Conservation (phyloP, 1,140 invertebrate genomes). For the Diachasma alloeum region DNA sequence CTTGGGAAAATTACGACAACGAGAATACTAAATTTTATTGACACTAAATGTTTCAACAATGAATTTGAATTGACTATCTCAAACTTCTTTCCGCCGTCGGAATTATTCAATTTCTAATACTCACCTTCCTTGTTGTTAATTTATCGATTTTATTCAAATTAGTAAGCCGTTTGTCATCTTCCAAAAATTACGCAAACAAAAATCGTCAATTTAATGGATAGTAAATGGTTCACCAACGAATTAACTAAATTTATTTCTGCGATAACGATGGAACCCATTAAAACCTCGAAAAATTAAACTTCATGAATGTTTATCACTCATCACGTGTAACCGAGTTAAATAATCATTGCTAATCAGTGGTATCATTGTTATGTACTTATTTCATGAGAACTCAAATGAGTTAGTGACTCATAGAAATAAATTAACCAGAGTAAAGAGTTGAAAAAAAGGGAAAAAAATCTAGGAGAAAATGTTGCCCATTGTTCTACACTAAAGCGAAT, state of each 20-base stretch:
- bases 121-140: no score
- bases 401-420: not conserved
- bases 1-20: no score
- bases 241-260: not conserved
- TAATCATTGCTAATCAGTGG: slow-evolving; percentile 3
- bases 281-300: not conserved
- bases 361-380: not conserved
- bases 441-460: not conserved
- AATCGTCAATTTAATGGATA: not conserved
- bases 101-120: no score
- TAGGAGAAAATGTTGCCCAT: not conserved
- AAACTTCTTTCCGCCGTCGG: not conserved
- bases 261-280: not conserved
- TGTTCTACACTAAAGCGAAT: slow-evolving; percentile 18
- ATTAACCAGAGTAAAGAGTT: not conserved
- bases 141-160: no score
- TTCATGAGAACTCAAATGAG: not conserved
- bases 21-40: no score
- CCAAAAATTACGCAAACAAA: not conserved
- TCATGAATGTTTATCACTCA: not conserved
- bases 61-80: no score
- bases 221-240: not conserved
- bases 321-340: slow-evolving; percentile 1
- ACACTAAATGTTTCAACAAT: no score
- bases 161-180: not conserved